Evolutionary conservation across 2,888 invertebrate genomes (phyloP).

Genomic region (Drosophila sordidapex): DNA sequence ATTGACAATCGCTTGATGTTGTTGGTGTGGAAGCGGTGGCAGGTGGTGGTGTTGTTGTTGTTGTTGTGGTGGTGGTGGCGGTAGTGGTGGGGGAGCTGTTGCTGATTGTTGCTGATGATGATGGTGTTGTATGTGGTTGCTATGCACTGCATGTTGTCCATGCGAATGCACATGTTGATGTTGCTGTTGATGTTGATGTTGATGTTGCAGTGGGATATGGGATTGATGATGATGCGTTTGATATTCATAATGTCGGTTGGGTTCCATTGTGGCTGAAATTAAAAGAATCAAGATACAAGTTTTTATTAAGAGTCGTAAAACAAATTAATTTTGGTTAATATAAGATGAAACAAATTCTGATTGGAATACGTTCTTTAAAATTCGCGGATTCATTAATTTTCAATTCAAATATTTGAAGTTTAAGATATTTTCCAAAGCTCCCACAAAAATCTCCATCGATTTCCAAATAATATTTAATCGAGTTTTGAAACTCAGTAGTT

Average conservation of each 20-base stretch:
- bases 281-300: not conserved
- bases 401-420: not conserved
- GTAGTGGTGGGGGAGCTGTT: conserved; percentile 30
- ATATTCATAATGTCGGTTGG: conserved; percentile 81
- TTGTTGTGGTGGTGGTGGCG: conserved; percentile 8
- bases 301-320: not conserved
- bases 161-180: conserved; percentile 38
- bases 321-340: not conserved
- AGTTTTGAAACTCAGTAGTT: not conserved
- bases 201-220: conserved; percentile 42
- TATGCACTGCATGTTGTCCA: conserved; percentile 38
- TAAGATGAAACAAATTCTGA: not conserved
- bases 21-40: conserved; percentile 8
- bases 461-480: not conserved
- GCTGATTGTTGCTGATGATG: conserved; percentile 20
- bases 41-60: conserved; percentile 18
- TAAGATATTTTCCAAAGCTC: not conserved
- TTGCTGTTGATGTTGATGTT: conserved; percentile 17
- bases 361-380: not conserved
- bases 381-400: not conserved
- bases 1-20: conserved; percentile 20
- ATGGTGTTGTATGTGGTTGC: conserved; percentile 31
- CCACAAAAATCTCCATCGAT: not conserved
- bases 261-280: conserved; percentile 73
- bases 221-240: conserved; percentile 68